Conservation (phyloP, 2,113 vertebrate species). For the Atrichornis clamosus region DNA sequence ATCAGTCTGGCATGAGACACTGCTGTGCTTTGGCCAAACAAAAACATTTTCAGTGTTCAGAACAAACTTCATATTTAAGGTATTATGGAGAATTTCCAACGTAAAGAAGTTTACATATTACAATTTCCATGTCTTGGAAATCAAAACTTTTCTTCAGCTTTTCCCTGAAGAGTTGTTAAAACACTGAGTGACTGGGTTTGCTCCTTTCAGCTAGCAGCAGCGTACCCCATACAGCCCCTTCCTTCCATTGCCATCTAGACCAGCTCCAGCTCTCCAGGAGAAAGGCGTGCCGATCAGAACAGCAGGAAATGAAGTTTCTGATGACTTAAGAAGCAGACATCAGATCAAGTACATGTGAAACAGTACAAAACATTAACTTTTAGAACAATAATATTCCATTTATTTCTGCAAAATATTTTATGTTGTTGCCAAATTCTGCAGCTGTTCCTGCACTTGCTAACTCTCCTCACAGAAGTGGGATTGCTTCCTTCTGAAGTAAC, state of each 20-base stretch:
- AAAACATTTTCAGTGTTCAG: background rate
- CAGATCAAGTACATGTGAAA: background rate
- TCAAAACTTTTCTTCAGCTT: background rate
- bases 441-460: background rate
- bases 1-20: rapidly evolving
- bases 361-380: background rate
- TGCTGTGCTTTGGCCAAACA: background rate
- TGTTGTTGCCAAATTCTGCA: background rate
- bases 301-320: background rate
- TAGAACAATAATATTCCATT: background rate
- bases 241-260: background rate
- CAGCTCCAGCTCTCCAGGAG: background rate
- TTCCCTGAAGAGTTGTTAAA: background rate
- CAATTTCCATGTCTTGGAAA: background rate
- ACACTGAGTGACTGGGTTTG: background rate
- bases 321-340: background rate
- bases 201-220: background rate
- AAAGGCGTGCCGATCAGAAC: background rate
- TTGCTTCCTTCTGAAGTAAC: background rate
- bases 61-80: background rate
- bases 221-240: background rate
- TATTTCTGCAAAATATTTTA: background rate
- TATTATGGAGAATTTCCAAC: background rate
- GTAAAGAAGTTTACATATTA: background rate
- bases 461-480: background rate